Evolutionary conservation across 2,888 invertebrate species (phyloP).

Genomic region (Patella depressa): DNA sequence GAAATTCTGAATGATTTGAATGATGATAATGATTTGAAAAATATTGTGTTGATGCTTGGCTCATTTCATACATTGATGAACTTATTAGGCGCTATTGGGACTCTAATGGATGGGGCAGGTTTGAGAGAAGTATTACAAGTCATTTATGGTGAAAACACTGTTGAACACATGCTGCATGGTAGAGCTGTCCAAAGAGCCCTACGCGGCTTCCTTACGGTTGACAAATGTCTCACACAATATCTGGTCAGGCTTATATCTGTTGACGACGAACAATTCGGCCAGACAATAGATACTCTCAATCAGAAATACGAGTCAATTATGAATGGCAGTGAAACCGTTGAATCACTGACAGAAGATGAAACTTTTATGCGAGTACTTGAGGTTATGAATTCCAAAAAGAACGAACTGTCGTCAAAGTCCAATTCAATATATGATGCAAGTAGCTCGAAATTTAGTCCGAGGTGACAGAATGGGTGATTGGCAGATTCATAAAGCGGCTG

Average conservation of each 20-base stretch:
- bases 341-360: neutral
- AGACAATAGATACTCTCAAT: neutral
- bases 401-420: neutral
- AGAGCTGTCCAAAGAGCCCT: neutral
- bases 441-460: neutral
- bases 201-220: neutral
- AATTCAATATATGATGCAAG: neutral
- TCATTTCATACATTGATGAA: constrained; percentile 3
- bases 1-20: no score
- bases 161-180: neutral
- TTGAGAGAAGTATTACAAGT: neutral
- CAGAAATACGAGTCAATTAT: neutral
- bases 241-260: neutral
- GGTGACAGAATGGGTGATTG: neutral
- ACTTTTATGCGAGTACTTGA: neutral
- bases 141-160: neutral
- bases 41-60: neutral
- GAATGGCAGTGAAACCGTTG: neutral
- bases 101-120: neutral
- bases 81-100: neutral
- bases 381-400: neutral
- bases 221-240: neutral
- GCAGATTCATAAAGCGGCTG: constrained; percentile 26
- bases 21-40: neutral
- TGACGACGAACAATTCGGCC: neutral